Conservation (phyloP, 2,797 vertebrate genomes). For the Syngnathus acus region DNA sequence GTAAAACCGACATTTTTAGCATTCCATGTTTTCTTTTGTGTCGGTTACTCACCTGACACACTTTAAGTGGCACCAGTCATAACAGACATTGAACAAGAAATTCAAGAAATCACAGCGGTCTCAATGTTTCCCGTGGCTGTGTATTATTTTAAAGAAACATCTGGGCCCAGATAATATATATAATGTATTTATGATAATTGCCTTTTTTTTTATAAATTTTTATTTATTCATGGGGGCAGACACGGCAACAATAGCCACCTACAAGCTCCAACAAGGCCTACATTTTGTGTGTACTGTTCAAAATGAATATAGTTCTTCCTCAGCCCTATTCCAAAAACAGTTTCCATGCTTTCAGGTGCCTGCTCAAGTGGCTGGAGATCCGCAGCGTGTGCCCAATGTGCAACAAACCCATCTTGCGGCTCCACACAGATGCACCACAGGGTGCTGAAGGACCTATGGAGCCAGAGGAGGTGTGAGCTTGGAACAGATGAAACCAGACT, state of each 20-base stretch:
- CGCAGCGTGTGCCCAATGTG: slow-evolving; percentile 82
- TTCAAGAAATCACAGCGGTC: no score
- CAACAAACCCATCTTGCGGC: slow-evolving; percentile 77
- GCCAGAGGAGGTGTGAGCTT: slow-evolving; percentile 73
- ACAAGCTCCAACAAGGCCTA: background rate
- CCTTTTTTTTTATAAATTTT: no score
- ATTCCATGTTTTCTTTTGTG: no score
- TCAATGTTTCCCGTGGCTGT: no score
- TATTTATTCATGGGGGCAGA: background rate
- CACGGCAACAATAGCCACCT: background rate
- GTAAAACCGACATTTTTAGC: no score
- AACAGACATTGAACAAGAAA: no score
- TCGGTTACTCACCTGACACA: no score
- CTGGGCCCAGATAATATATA: no score
- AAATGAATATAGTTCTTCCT: background rate
- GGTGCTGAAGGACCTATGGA: slow-evolving; percentile 71
- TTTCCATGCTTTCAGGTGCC: slow-evolving; percentile 61
- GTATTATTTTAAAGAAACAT: no score
- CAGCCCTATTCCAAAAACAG: background rate
- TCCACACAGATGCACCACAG: slow-evolving; percentile 66
- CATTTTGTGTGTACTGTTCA: background rate
- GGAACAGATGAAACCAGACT: slow-evolving; percentile 10
- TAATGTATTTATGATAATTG: no score
- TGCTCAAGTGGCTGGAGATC: slow-evolving; percentile 82
- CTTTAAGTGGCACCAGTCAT: no score